Percentiles rank a stretch among this genome's conserved stretches.
phyloP scores from a whole-genome alignment of 2,797 vertebrate species.

The Sebastes cheni region DNA sequence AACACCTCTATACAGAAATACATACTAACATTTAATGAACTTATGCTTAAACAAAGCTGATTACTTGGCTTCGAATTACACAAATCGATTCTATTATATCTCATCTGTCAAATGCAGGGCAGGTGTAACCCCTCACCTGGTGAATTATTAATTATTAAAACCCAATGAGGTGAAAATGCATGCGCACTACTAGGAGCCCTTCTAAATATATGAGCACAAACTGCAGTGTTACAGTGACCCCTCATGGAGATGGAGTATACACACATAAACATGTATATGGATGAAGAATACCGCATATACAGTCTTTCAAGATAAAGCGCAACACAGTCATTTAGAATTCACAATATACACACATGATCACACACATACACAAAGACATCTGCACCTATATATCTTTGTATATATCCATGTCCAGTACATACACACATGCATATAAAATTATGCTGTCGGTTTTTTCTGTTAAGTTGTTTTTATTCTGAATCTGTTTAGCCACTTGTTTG shows the following conservation, averaged over 20 bases:
- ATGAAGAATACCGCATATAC: neutral
- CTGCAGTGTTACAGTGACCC: conserved; percentile 63
- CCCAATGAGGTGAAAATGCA: neutral
- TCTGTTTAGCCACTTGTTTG: neutral
- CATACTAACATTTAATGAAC: neutral
- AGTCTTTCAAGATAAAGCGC: neutral
- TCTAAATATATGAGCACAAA: neutral
- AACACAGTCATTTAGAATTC: neutral
- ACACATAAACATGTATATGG: neutral
- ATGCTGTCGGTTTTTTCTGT: neutral
- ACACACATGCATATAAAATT: neutral
- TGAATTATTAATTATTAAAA: neutral
- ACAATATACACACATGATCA: neutral
- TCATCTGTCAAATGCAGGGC: neutral
- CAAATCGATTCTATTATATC: neutral
- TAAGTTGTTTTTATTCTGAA: neutral
- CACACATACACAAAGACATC: neutral
- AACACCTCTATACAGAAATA: neutral
- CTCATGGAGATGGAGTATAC: conserved; percentile 64
- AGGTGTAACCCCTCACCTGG: neutral
- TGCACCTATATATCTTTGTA: neutral
- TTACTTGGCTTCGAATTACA: neutral
- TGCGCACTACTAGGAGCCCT: neutral
- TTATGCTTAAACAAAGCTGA: neutral
- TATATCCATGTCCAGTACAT: neutral